Evolutionary conservation across 2,113 vertebrate genomes (phyloP), one percentile per base, ranked within the genome.

Genomic region (Hemiprocne comata): DNA sequence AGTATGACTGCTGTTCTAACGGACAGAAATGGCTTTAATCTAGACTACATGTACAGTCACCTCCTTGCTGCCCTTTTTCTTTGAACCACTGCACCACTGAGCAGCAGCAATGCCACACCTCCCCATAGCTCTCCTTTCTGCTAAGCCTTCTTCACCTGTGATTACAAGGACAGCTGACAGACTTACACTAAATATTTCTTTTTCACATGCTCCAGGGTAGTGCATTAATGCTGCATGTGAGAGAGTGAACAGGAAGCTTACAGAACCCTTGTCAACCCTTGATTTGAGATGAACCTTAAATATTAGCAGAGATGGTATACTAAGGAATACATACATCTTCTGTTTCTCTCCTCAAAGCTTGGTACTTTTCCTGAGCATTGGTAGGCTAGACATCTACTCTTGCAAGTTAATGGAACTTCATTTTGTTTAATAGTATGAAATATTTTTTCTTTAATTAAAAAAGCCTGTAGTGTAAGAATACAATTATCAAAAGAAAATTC

Each of bases 31-130:
- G 12, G 50, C 42, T 64, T 64, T 85, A 53, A 46, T 48, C 5
- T 33, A 40, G 58, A 53, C 16, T 50, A 61, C 42, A 46, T 0
- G 2, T 17, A 54, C 0, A 1, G 60, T 31, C 25, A 65, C 19
- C 16, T 55, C 40, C 24, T 61, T 0, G 7, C 53, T 70, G 53
- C 46, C 8, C 9, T 0, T 0, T 18, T 62, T 74, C 40, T 61
- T 38, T 55, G 34, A 21, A 29, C 18, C 20, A 19, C 25, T 15
- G 31, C 21, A 21, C 15, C 21, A 28, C 54, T 3, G 25, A 51
- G 38, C 29, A 60, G 53, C 58, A 48, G 44, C 16, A 31, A n/a
- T 3, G 17, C 23, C 1, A 0, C 23, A 64, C 50, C 29, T 72
- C 28, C 17, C 34, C 11, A 25, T 0, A 36, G 34, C n/a, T n/a